These are phyloP conservation scores for Mya arenaria DNA, from an alignment of 1,140 invertebrate genomes.

Conservation along the genomic window DNA sequence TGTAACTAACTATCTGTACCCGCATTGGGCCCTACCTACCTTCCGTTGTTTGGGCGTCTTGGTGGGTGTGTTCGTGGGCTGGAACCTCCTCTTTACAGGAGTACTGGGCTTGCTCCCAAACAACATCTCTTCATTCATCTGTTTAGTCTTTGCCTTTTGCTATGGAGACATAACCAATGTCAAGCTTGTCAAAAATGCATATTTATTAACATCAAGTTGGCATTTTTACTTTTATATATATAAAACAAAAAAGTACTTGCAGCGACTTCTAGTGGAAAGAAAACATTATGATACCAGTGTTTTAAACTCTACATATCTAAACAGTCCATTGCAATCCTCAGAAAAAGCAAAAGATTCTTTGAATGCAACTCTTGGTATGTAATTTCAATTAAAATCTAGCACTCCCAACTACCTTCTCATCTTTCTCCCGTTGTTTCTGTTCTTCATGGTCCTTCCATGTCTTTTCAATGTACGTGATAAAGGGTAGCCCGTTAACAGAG, in stretches of 20 bases:
- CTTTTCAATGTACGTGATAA: constrained; percentile 75
- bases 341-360: no score
- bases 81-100: constrained; percentile 72
- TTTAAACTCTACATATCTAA: no score
- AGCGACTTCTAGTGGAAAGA: no score
- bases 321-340: no score
- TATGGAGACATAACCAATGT: constrained; percentile 58
- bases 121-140: constrained; percentile 78
- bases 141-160: constrained; percentile 72
- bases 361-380: no score
- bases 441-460: constrained; percentile 78
- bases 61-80: constrained; percentile 68
- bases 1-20: no score
- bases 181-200: no score
- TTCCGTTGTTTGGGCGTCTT: constrained; percentile 78
- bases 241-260: no score
- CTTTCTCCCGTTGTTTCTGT: constrained; percentile 80
- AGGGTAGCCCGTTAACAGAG: constrained; percentile 77
- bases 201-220: no score
- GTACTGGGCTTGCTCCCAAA: constrained; percentile 78
- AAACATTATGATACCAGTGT: no score
- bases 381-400: background rate
- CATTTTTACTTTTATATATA: no score
- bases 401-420: constrained; percentile 74
- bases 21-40: constrained; percentile 62